Percentiles rank a stretch among this genome's conserved stretches.
Conservation (phyloP, 2,797 vertebrate genomes). For the Clarias laeviceps region DNA sequence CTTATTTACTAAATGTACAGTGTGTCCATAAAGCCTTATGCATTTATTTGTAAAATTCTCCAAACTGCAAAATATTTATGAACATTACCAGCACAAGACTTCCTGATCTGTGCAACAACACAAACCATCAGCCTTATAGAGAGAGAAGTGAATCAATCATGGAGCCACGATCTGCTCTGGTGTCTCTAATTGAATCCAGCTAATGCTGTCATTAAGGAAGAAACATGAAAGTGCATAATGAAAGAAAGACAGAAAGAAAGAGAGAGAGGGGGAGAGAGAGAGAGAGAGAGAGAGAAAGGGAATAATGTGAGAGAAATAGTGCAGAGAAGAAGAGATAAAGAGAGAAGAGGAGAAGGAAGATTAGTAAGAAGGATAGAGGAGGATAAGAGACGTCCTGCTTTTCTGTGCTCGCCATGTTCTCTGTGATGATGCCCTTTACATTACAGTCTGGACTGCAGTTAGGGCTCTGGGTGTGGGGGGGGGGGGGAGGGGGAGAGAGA, state of each 20-base stretch:
- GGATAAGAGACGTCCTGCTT: no score
- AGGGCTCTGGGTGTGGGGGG: not conserved
- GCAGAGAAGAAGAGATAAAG: not conserved
- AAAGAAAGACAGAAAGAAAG: not conserved
- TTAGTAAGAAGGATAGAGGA: no score
- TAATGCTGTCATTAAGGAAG: slow-evolving; percentile 39
- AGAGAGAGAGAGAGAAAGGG: not conserved
- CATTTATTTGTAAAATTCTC: not conserved
- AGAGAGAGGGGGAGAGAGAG: not conserved
- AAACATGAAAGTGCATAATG: slow-evolving; percentile 1
- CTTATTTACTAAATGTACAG: not conserved
- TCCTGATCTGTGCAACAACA: not conserved
- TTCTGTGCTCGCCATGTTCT: no score
- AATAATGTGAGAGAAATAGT: not conserved
- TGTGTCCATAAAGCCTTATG: not conserved
- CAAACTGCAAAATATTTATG: not conserved
- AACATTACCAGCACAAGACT: not conserved
- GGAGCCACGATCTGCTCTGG: slow-evolving; percentile 56
- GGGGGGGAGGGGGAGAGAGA: not conserved
- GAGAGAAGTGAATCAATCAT: not conserved
- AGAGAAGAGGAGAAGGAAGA: no score
- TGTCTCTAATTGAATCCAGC: slow-evolving; percentile 63
- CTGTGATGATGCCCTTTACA: no score
- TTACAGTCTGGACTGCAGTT: no score
- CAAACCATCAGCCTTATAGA: not conserved